phyloP scores from a whole-genome alignment of 2,113 vertebrate genomes.

The Lophius piscatorius region DNA sequence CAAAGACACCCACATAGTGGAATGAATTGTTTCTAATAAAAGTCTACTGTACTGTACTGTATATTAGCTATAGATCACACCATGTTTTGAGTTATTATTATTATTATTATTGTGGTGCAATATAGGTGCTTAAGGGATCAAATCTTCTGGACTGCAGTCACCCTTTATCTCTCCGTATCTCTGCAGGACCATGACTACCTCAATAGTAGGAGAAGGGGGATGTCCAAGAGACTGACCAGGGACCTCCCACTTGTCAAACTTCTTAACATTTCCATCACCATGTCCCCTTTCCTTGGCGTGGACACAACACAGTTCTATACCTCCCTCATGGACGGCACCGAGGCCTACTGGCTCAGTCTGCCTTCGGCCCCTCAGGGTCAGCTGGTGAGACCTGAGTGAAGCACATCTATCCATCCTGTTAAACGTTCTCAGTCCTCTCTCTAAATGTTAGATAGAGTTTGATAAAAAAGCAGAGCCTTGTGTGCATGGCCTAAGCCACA shows the following conservation, averaged over 20 bases:
- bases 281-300: constrained; percentile 85
- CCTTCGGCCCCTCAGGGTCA: constrained; percentile 72
- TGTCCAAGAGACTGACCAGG: constrained; percentile 70
- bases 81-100: background rate
- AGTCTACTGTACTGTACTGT: background rate
- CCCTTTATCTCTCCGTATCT: background rate
- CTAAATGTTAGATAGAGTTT: background rate
- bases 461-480: constrained; percentile 19
- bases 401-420: background rate
- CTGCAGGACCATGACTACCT: constrained; percentile 76
- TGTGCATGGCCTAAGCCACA: background rate
- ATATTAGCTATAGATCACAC: background rate
- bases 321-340: constrained; percentile 76
- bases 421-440: background rate
- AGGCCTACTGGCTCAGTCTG: constrained; percentile 84
- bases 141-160: background rate
- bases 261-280: constrained; percentile 86
- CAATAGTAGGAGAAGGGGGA: constrained; percentile 78
- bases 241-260: constrained; percentile 78
- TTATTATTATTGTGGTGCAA: background rate
- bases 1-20: background rate
- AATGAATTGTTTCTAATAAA: background rate
- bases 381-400: constrained; percentile 72
- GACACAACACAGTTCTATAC: constrained; percentile 83
- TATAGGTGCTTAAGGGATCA: background rate